These are phyloP conservation scores for Zhuqinia jingwanae DNA, from an alignment of 2,888 invertebrate species.

Conservation along the genomic window DNA sequence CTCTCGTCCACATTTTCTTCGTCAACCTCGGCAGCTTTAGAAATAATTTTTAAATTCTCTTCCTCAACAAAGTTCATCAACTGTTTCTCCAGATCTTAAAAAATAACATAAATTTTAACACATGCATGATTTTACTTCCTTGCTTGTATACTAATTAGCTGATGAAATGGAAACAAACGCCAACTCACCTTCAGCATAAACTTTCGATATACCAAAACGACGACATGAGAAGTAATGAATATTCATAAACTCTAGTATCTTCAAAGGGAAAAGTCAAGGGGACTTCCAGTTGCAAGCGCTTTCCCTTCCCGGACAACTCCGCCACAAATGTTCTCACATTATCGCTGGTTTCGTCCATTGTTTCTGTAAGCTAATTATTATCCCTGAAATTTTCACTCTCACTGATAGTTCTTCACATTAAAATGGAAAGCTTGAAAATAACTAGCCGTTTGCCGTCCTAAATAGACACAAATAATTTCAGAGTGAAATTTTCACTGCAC, in stretches of 20 bases:
- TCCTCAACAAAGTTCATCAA: constrained; percentile 85
- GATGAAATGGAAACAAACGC: too few species aligned
- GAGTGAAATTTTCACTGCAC: too few species aligned
- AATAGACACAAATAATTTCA: too few species aligned
- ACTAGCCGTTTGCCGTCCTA: too few species aligned
- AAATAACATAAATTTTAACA: too few species aligned
- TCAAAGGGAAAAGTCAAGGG: constrained; percentile 85
- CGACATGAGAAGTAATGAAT: constrained; percentile 85
- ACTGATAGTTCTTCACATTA: too few species aligned
- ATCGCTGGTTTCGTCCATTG: background rate
- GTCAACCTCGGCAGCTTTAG: constrained; percentile 85
- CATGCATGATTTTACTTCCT: too few species aligned
- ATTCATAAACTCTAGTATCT: constrained; percentile 84
- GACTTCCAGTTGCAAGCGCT: constrained; percentile 82
- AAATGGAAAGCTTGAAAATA: too few species aligned
- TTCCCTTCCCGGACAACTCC: constrained; percentile 57
- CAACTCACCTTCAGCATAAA: constrained; percentile 85
- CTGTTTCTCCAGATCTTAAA: constrained; percentile 84
- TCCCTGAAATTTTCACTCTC: too few species aligned
- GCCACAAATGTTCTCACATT: constrained; percentile 55
- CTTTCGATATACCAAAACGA: constrained; percentile 87
- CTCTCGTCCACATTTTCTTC: constrained; percentile 88
- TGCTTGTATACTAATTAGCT: too few species aligned
- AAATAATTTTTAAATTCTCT: constrained; percentile 86
- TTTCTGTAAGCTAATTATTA: too few species aligned